Base-by-base conservation (phyloP, 2,113 vertebrate species). In the Phodopus roborovskii region DNA sequence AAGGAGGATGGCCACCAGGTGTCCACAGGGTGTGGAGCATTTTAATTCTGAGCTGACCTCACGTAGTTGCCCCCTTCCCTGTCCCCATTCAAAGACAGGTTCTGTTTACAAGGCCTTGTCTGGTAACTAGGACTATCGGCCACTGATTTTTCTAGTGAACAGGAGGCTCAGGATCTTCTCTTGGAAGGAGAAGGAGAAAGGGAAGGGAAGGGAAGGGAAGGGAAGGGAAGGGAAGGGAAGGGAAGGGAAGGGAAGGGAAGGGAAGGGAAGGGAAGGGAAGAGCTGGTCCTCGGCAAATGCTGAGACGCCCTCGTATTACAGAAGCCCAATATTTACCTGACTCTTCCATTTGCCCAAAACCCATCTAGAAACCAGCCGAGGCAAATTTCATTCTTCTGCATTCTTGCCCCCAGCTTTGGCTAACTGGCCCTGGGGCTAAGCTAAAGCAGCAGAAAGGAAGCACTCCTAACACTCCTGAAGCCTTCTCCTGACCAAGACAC, bases 71-170 rank as follows among this genome's bases (percentile, higher is more conserved):
- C 22, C 22, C 36, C 50, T 96, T 94, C 87, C 83, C 91, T 79
- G 92, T 94, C 96, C 77, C 94, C 90, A 75, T 90, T 84, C 90
- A 95, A 84, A 90, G 88, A 71, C 33, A 82, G 33, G 86, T 83
- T 95, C 70, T 96, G 87, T 93, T 88, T 92, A 91, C 45, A 89
- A 91, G 77, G 75, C 70, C 77, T 26, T 71, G 24, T 88, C 56
- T 0, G 70, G 90, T 73, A 90, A 94, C 81, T 39, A 88, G 88
- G 33, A 83, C 36, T 58, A 56, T 15, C 68, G 71, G 91, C 64
- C 77, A 94, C 39, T 3, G 8, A 92, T 95, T 91, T 91, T 94
- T 96, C 96, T 94, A 82, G 93, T 88, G 30, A 91, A 95, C 88
- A 96, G 75, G 89, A 81, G 88, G 56, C 75, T 84, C 91, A 78